Conservation (phyloP, 1,140 invertebrate genomes). For the Drosophila burlai region DNA sequence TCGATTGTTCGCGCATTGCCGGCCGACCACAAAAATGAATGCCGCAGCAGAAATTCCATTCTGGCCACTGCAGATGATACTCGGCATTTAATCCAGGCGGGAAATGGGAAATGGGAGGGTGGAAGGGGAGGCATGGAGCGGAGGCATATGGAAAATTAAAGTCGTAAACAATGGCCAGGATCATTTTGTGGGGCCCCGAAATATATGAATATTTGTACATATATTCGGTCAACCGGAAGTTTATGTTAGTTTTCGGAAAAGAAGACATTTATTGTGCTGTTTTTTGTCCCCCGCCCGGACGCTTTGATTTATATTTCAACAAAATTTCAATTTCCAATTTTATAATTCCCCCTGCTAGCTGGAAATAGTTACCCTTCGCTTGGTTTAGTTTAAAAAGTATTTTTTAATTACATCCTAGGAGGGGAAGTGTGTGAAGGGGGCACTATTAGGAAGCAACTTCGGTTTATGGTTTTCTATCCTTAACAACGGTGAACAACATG, state of each 20-base stretch:
- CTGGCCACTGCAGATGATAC: slow-evolving; percentile 17
- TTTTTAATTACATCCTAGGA: not conserved
- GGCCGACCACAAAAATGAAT: slow-evolving; percentile 43
- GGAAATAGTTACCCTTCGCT: no score
- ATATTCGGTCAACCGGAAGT: slow-evolving; percentile 11
- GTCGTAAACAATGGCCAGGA: slow-evolving; percentile 33
- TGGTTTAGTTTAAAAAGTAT: not conserved
- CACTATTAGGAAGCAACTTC: not conserved
- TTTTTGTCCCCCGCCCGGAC: not conserved
- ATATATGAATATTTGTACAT: slow-evolving; percentile 10
- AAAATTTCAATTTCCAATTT: slow-evolving; percentile 11
- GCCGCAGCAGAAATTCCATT: slow-evolving; percentile 50
- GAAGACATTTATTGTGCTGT: slow-evolving; percentile 20
- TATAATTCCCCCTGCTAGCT: not conserved
- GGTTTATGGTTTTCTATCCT: not conserved
- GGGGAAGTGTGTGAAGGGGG: not conserved
- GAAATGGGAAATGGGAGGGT: no score
- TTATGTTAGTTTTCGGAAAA: slow-evolving; percentile 19
- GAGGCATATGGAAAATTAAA: slow-evolving; percentile 41
- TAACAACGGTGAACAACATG: no score
- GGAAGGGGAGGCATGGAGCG: not conserved
- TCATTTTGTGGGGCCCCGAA: slow-evolving; percentile 1
- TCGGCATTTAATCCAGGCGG: not conserved
- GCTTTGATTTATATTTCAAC: slow-evolving; percentile 29
- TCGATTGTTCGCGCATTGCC: slow-evolving; percentile 36